Evolutionary conservation across 2,797 vertebrate genomes (phyloP).

Genomic region (Sciurus carolinensis): DNA sequence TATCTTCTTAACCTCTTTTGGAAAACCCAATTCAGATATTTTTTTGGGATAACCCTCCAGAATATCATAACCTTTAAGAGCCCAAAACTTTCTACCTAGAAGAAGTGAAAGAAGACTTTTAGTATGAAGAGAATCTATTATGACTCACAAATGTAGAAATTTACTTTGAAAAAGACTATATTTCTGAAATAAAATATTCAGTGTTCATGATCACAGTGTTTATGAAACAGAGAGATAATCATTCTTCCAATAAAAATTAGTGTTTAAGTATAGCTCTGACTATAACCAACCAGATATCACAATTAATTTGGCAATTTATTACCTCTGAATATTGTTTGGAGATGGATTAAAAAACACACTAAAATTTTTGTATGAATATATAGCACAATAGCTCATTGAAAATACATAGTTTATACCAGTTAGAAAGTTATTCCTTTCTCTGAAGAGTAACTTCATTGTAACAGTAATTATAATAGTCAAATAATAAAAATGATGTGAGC

Average conservation of each 20-base stretch:
- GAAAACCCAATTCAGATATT: conserved; percentile 95
- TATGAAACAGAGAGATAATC: conserved; percentile 16
- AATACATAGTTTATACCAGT: conserved; percentile 25
- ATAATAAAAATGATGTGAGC: neutral
- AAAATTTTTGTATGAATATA: conserved; percentile 17
- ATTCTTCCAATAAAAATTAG: neutral
- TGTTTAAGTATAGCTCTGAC: neutral
- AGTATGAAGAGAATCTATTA: neutral
- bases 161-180: conserved; percentile 29
- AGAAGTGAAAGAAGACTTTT: conserved; percentile 58
- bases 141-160: neutral
- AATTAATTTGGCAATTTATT: conserved; percentile 13
- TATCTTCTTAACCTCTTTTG: conserved; percentile 93
- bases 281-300: neutral
- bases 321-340: conserved; percentile 39
- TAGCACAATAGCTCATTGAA: neutral
- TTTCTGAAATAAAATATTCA: conserved; percentile 38
- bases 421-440: neutral
- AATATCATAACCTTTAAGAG: conserved; percentile 95
- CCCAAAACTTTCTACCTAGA: conserved; percentile 96
- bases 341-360: neutral
- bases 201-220: neutral
- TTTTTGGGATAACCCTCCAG: conserved; percentile 96
- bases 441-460: conserved; percentile 26
- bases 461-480: neutral